Evolutionary conservation across 2,888 invertebrate genomes (phyloP), one percentile per base, ranked within the genome.

Genomic region (Campoletis raptor): DNA sequence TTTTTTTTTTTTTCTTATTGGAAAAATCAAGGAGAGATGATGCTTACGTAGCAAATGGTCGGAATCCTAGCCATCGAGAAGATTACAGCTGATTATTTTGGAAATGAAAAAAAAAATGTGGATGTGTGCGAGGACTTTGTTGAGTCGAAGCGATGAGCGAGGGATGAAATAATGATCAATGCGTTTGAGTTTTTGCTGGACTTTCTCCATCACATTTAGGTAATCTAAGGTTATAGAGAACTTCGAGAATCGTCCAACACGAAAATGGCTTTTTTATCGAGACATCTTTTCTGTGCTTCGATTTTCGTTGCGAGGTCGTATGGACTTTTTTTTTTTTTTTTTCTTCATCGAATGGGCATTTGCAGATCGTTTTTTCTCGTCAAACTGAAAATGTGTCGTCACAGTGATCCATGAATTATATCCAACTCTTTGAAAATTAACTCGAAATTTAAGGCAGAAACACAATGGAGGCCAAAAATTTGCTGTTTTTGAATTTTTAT

Each of bases 121-220:
- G 12, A 15, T 21, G 15, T 15, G 54, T 21, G 36, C 24, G 30
- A n/a, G 21, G n/a, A 66, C 18, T 40, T 78, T 5, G 30, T 37
- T 42, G 12, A 72, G 70, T 40, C 70, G 37, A 36, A 67, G n/a
- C 73, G 61, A n/a, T n/a, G n/a, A 67, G 12, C 70, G 15, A 21
- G 54, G 24, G 52, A 45, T 45, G n/a, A n/a, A 73, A 61, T 18
- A 36, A 79, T 79, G 73, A 83, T 79, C 45, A 57, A 73, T 79
- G 78, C 45, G 45, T 21, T 37, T 12, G 42, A 69, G 37, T 54
- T 52, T 77, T 61, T 78, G 54, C 42, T 66, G 30, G 54, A 21
- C 40, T 21, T 73, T 79, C 37, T 70, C 73, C 45, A 15, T 48
- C 54, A 57, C 57, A 74, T 69, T 74, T 37, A 54, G 57, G 40